phyloP scores from a whole-genome alignment of 2,888 invertebrate genomes.

The Campoletis raptor region DNA sequence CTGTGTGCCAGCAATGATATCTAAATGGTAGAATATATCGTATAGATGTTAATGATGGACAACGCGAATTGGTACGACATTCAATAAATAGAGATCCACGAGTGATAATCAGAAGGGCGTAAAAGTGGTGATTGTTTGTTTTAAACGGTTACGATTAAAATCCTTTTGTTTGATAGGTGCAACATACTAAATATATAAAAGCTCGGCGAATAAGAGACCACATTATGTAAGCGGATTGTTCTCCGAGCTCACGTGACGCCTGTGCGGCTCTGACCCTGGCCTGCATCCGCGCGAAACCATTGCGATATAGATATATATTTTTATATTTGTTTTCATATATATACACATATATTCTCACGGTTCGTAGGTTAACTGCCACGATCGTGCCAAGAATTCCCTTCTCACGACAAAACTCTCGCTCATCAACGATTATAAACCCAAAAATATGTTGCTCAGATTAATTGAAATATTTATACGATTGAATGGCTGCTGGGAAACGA shows the following conservation, averaged over 20 bases:
- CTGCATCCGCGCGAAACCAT: constrained; percentile 67
- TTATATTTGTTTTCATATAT: neutral
- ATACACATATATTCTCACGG: constrained; percentile 4
- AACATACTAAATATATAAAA: neutral
- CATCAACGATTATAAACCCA: constrained; percentile 22
- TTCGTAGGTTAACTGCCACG: constrained; percentile 70
- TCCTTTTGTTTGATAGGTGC: neutral
- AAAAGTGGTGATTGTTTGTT: neutral
- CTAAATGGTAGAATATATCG: constrained; percentile 25
- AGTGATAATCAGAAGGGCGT: neutral
- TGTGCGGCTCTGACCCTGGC: constrained; percentile 71
- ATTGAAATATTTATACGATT: constrained; percentile 3
- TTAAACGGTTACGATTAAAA: neutral
- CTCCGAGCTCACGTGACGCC: constrained; percentile 71
- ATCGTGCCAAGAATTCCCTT: constrained; percentile 75
- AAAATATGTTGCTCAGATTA: neutral
- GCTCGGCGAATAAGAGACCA: constrained; percentile 25
- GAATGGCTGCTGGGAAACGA: neutral
- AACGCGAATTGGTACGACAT: neutral
- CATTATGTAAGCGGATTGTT: constrained; percentile 74
- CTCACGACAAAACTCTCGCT: constrained; percentile 31
- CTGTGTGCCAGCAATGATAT: constrained; percentile 52
- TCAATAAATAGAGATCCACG: neutral
- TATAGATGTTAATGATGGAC: neutral
- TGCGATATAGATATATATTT: constrained; percentile 3